Base-by-base conservation (phyloP, 2,888 invertebrate genomes). In the Homarus gammarus region DNA sequence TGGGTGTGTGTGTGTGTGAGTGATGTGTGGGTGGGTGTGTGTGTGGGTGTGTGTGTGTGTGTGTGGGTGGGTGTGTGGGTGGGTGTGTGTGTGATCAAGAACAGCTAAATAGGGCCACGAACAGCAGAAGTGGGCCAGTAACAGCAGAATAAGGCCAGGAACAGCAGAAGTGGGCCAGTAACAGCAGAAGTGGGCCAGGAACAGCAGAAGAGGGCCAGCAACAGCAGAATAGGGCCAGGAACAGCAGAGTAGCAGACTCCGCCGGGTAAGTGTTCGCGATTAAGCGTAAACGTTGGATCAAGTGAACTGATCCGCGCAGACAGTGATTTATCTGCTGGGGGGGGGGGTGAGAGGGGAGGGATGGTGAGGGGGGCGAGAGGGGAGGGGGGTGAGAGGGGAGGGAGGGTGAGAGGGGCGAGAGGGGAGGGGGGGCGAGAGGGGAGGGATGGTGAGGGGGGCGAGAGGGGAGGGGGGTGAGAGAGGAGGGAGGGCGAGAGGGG, bases 1-100 rank as follows among this genome's bases (percentile, higher is more conserved):
- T 73, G 38, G n/a, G 22, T 73, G 73, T 38, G 73, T 73, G 73
- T 73, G 73, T 73, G 44, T 5, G 44, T 44, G 44, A n/a, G n/a
- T n/a, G 70, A 70, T 31, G 33, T 36, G n/a, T n/a, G n/a, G n/a
- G n/a, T n/a, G n/a, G n/a, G n/a, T n/a, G n/a, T n/a, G n/a, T n/a
- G n/a, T n/a, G n/a, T n/a, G n/a, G n/a, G n/a, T n/a, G n/a, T n/a
- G n/a, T n/a, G n/a, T n/a, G n/a, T n/a, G n/a, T n/a, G n/a, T n/a
- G n/a, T n/a, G 38, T 73, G 44, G 73, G 40, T 73, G 33, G 72
- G 22, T 22, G 6, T 31, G 0, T 31, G 31, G 31, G n/a, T n/a
- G n/a, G n/a, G 44, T 5, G 44, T 44, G 44, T 5, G 44, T 8
- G 12, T 12, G 6, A 0, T 49, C n/a, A 49, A 12, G 12, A 49